Conservation (phyloP, 2,113 vertebrate genomes). For the Xiphophorus hellerii region DNA sequence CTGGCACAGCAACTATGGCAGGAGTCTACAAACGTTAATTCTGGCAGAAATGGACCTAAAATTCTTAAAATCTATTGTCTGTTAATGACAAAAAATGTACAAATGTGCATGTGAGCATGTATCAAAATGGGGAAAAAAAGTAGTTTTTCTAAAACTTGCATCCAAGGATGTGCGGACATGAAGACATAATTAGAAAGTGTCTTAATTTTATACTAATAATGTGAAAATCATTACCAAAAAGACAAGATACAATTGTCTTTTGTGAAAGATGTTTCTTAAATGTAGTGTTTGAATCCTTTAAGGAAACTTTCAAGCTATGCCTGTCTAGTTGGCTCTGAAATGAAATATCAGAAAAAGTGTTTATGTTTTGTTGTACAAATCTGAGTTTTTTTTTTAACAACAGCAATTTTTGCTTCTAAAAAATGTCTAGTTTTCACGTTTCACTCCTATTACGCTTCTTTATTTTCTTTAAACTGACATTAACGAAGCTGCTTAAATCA, state of each 20-base stretch:
- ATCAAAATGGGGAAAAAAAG: not conserved
- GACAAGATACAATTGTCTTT: not conserved
- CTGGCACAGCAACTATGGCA: conserved; percentile 46
- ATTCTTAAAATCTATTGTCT: not conserved
- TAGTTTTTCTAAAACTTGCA: not conserved
- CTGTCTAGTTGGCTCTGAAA: not conserved
- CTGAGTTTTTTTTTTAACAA: not conserved
- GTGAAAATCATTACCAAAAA: not conserved
- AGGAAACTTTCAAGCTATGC: not conserved
- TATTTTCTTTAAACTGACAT: not conserved
- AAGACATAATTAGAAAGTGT: not conserved
- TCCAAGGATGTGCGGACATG: not conserved
- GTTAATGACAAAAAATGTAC: not conserved
- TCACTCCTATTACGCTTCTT: not conserved
- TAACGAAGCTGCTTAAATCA: not conserved
- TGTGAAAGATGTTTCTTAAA: not conserved
- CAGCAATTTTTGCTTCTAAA: not conserved
- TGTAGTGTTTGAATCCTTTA: not conserved
- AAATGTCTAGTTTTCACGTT: conserved; percentile 2
- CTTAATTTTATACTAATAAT: not conserved
- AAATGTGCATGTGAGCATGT: not conserved
- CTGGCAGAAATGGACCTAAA: conserved; percentile 39
- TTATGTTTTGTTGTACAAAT: not conserved
- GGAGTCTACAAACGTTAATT: conserved; percentile 25
- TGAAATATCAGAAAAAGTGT: not conserved